Evolutionary conservation across 2,888 invertebrate species (phyloP).

Genomic region (Drosophila conformis): DNA sequence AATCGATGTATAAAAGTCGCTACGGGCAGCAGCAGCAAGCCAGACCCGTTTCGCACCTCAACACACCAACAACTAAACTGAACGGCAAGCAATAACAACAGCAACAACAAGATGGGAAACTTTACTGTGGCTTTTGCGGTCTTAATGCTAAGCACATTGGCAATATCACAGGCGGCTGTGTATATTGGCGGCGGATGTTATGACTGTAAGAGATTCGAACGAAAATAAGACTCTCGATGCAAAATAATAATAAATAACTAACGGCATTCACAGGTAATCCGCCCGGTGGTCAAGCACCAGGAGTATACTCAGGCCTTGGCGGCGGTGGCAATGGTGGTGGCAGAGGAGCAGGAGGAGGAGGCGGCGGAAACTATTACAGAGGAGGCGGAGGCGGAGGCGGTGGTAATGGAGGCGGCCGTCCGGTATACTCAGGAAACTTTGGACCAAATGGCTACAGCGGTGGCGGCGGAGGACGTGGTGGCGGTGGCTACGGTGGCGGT

Average conservation of each 20-base stretch:
- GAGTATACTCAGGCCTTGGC: constrained; percentile 52
- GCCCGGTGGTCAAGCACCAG: constrained; percentile 64
- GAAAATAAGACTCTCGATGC: not conserved
- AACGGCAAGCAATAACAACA: constrained; percentile 2
- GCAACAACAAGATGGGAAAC: constrained; percentile 44
- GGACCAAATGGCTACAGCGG: constrained; percentile 59
- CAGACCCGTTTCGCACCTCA: constrained; percentile 62
- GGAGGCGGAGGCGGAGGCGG: constrained; percentile 20
- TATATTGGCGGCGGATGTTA: constrained; percentile 73
- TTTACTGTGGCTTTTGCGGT: constrained; percentile 43
- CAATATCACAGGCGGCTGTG: constrained; percentile 65
- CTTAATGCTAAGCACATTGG: constrained; percentile 47
- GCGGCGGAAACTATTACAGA: constrained; percentile 16
- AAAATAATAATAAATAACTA: constrained; percentile 32
- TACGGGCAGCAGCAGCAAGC: constrained; percentile 22
- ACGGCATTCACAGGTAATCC: constrained; percentile 63
- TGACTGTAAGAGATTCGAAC: constrained; percentile 57
- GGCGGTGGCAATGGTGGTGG: constrained; percentile 19
- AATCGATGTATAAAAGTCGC: constrained; percentile 62
- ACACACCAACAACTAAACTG: constrained; percentile 22
- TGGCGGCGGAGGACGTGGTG: constrained; percentile 27
- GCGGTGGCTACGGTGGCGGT: constrained; percentile 27
- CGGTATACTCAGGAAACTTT: constrained; percentile 65
- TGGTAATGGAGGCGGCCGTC: constrained; percentile 43
- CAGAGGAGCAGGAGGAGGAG: constrained; percentile 8